A percentile compares a stretch with the other conserved stretches of the same genome.
Evolutionary conservation across 2,888 invertebrate genomes (phyloP).

Genomic region (Epinotia ramella): DNA sequence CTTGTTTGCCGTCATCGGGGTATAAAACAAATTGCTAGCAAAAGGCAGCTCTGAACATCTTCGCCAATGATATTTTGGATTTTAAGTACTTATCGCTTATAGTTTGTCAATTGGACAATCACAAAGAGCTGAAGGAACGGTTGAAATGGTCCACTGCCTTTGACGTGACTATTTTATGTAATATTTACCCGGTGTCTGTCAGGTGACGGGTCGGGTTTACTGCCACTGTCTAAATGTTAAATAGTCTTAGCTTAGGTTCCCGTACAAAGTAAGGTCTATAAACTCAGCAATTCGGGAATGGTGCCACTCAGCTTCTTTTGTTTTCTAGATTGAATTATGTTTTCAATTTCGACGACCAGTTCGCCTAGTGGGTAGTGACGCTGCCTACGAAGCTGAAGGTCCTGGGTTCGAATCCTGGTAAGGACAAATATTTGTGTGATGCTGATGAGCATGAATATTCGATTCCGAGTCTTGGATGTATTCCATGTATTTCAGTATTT

Average conservation of each 20-base stretch:
- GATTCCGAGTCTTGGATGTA: no score
- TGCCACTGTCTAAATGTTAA: conserved; percentile 35
- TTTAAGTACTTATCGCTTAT: not conserved
- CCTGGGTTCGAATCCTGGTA: no score
- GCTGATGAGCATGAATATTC: no score
- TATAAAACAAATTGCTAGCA: no score
- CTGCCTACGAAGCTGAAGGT: no score
- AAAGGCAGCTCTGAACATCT: no score
- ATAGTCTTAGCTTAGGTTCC: conserved; percentile 3
- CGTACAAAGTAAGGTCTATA: not conserved
- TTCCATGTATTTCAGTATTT: no score
- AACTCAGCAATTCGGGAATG: not conserved
- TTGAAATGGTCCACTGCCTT: conserved; percentile 45
- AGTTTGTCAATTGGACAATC: conserved; percentile 14
- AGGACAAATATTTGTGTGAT: no score
- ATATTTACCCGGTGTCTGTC: conserved; percentile 35
- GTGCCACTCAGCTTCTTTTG: not conserved
- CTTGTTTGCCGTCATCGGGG: no score
- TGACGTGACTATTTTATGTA: conserved; percentile 47
- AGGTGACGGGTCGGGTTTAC: conserved; percentile 23
- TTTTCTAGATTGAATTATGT: not conserved
- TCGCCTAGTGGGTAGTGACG: no score
- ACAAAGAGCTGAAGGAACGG: conserved; percentile 41
- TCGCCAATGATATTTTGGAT: not conserved
- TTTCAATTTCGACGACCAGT: no score